A percentile compares a stretch with the other conserved stretches of the same genome.
Conservation (phyloP, 2,797 vertebrate species). For the Sternarchorhynchus goeldii region DNA sequence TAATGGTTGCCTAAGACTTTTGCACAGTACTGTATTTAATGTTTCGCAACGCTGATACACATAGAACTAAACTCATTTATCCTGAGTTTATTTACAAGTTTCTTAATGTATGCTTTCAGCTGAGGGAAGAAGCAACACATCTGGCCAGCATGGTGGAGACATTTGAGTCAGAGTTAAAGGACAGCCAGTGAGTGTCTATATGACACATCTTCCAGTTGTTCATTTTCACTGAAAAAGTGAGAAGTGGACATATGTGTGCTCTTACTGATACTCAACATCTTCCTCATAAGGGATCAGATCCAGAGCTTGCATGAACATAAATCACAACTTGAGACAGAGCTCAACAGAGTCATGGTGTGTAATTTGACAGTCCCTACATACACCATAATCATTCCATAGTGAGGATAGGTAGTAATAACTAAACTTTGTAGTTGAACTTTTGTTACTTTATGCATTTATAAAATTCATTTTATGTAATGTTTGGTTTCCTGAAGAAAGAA, state of each 20-base stretch:
- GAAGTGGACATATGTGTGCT: neutral
- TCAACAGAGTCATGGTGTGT: constrained; percentile 56
- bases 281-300: constrained; percentile 54
- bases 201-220: neutral
- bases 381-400: neutral
- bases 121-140: constrained; percentile 38
- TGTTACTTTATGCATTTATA: neutral
- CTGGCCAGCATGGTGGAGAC: constrained; percentile 47
- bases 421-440: too few relatives aligned
- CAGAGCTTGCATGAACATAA: constrained; percentile 53
- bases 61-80: neutral
- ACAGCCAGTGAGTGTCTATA: constrained; percentile 56
- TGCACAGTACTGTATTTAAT: too few relatives aligned
- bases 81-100: neutral
- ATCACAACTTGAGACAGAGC: constrained; percentile 42
- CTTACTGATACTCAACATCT: neutral
- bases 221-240: neutral
- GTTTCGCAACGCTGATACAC: too few relatives aligned
- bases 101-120: constrained; percentile 28
- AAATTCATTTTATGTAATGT: neutral
- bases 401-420: neutral
- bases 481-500: constrained; percentile 53
- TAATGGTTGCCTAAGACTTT: too few relatives aligned
- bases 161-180: constrained; percentile 48
- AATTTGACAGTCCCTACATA: neutral